A percentile compares a stretch with the other conserved stretches of the same genome.
These are phyloP conservation scores for Caenorhabditis sp. DNA, from an alignment of 2,888 invertebrate species.

Conservation along the genomic window DNA sequence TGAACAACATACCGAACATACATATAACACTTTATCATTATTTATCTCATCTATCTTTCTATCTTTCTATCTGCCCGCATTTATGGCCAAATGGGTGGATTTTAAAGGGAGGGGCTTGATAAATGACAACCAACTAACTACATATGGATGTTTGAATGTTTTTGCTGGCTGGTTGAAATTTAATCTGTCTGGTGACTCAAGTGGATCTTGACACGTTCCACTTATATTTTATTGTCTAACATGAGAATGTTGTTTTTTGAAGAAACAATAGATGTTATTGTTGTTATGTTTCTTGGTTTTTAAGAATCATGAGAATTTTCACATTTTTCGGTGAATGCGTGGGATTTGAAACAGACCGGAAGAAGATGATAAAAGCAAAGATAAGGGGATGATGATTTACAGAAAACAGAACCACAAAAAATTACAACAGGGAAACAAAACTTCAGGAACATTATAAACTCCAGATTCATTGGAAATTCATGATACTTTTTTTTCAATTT, in stretches of 20 bases:
- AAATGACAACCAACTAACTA: not conserved
- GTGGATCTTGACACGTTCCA: not conserved
- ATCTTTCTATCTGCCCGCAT: not conserved
- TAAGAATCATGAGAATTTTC: not conserved
- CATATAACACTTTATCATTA: not conserved
- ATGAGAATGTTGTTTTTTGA: not conserved
- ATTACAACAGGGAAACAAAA: no score
- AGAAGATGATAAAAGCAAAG: no score
- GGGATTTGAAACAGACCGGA: no score
- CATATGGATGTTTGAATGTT: not conserved
- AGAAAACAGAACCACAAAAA: no score
- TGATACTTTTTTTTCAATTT: no score
- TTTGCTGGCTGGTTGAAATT: not conserved
- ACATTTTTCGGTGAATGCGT: not conserved
- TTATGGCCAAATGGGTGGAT: not conserved
- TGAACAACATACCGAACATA: constrained; percentile 1
- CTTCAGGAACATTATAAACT: no score
- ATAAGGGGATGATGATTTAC: no score
- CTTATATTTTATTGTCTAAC: not conserved
- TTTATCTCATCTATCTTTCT: not conserved
- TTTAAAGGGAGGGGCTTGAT: not conserved
- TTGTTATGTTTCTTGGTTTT: not conserved
- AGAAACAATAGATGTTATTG: not conserved
- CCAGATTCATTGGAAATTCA: no score
- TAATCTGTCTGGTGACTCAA: not conserved